phyloP scores from a whole-genome alignment of 2,113 vertebrate genomes.

The Chiloscyllium plagiosum region DNA sequence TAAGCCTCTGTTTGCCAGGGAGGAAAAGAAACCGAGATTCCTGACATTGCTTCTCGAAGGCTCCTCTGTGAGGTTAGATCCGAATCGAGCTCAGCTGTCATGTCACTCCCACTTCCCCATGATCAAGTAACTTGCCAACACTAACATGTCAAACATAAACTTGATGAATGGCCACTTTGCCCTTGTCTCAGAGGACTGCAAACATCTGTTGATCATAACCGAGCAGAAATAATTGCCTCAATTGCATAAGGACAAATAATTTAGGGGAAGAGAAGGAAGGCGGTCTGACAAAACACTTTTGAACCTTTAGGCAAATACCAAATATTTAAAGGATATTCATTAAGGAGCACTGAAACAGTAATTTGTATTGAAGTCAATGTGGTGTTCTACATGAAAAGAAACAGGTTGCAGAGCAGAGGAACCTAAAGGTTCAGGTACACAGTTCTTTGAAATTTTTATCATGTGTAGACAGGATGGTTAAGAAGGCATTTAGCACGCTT shows the following conservation, averaged over 20 bases:
- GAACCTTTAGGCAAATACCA: background rate
- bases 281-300: background rate
- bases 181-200: background rate
- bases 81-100: background rate
- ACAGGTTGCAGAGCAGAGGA: background rate
- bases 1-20: background rate
- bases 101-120: background rate
- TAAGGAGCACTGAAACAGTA: background rate
- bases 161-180: background rate
- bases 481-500: no score
- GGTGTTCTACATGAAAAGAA: background rate
- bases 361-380: background rate
- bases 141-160: background rate
- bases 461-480: no score
- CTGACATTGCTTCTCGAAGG: background rate
- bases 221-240: background rate
- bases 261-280: background rate
- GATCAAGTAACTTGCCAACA: background rate
- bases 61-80: background rate
- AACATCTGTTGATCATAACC: background rate
- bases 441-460: no score
- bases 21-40: background rate
- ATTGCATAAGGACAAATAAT: background rate
- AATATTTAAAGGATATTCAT: background rate
- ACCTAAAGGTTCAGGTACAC: no score